These are phyloP conservation scores for Rhagium mordax DNA, from an alignment of 2,888 invertebrate species.

Conservation along the genomic window DNA sequence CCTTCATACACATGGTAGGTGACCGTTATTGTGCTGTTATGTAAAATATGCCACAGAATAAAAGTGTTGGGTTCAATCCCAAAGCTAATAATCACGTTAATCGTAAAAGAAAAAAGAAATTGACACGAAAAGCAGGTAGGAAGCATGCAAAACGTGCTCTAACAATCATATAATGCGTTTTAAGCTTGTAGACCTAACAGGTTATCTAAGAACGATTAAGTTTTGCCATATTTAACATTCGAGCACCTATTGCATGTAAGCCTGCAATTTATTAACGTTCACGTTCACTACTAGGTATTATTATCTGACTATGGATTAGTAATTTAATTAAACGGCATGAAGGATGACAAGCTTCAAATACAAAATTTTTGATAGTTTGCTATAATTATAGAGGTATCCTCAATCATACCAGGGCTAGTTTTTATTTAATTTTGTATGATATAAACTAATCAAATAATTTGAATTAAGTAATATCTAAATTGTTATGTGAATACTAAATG, in stretches of 20 bases:
- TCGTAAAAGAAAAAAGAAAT: constrained; percentile 54
- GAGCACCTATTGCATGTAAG: constrained; percentile 33
- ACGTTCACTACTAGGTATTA: not conserved
- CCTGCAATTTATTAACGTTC: constrained; percentile 27
- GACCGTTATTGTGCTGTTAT: constrained; percentile 1
- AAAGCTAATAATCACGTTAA: constrained; percentile 48
- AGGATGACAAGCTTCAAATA: constrained; percentile 6
- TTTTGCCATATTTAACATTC: constrained; percentile 25
- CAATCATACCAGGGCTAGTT: not conserved
- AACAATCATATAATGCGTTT: constrained; percentile 32
- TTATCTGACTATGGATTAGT: constrained; percentile 13
- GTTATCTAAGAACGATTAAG: constrained; percentile 16
- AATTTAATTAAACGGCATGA: constrained; percentile 19
- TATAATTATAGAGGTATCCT: not conserved
- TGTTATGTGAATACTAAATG: not conserved
- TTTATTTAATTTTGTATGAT: not conserved
- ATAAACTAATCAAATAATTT: not conserved
- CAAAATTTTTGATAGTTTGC: not conserved
- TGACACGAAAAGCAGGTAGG: constrained; percentile 59
- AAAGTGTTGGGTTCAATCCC: constrained; percentile 42
- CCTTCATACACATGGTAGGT: constrained; percentile 30
- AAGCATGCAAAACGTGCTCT: constrained; percentile 53
- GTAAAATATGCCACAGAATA: constrained; percentile 44
- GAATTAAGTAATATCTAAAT: not conserved
- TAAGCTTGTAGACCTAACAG: constrained; percentile 30